Base-by-base conservation (phyloP, 2,888 invertebrate genomes). In the Cataglyphis albicans region DNA sequence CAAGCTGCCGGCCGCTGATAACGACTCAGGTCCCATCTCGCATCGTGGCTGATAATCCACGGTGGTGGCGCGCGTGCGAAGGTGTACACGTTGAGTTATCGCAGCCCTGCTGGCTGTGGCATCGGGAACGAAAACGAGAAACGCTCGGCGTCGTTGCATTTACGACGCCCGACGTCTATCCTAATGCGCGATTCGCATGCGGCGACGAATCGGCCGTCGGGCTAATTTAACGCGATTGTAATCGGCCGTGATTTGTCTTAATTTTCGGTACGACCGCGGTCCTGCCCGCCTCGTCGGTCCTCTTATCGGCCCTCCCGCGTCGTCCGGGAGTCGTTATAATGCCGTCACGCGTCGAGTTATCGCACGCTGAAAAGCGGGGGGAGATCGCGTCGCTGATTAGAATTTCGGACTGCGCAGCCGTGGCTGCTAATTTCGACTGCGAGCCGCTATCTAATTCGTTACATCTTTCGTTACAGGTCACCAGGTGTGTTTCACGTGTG, bases 241-340 rank as follows among this genome's bases (percentile, higher is more conserved):
- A 93, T 94, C 94, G 84, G 63, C n/a, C 84, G 82, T 92, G 92
- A 94, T 93, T 93, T 91, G 93, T 93, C 93, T 93, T 93, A 92
- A 93, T 93, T 80, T 93, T 92, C 89, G 90, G 87, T 88, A 72
- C 83, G 85, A 72, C 75, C 78, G 67, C 52, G 73, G 44, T 63
- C 38, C 73, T 81, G 41, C 84, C 76, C 67, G 29, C 55, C 35
- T 25, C 21, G 52, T 29, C 67, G 78, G 21, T 65, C 32, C 73
- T 64, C 86, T 87, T 86, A 88, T 88, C 90, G 84, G 41, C 25
- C 75, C 61, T 29, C 65, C 78, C 52, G 38, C 32, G 81, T 32
- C 64, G 59, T 29, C 61, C 44, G 83, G 38, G 67, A 29, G 70
- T 72, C 82, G 76, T 84, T 84, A 84, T 73, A 84, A 86, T 84